phyloP scores from a whole-genome alignment of 2,888 invertebrate species.

The Lottia scabra region DNA sequence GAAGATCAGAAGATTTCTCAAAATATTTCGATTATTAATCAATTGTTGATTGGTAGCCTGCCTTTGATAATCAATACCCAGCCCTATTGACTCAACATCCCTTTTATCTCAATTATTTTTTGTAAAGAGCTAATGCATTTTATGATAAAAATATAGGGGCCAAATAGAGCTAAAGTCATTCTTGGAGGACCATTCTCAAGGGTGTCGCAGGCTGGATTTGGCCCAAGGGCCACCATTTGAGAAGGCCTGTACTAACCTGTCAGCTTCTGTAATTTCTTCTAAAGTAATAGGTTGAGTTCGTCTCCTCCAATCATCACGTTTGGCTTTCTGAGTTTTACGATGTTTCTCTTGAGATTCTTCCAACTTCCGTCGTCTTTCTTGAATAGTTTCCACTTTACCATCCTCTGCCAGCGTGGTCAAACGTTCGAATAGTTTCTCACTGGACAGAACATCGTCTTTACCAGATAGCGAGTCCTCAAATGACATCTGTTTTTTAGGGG shows the following conservation, averaged over 20 bases:
- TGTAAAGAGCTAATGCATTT: no score
- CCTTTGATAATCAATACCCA: no score
- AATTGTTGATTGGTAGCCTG: no score
- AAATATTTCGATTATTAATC: no score
- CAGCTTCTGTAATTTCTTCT: conserved; percentile 58
- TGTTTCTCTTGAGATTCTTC: conserved; percentile 37
- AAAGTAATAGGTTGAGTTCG: conserved; percentile 60
- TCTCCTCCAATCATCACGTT: conserved; percentile 72
- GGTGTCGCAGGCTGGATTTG: no score
- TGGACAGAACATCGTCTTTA: neutral
- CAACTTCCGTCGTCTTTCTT: conserved; percentile 21
- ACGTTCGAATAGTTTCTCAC: conserved; percentile 52
- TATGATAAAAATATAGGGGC: no score
- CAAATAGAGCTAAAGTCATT: no score
- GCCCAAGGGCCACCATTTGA: no score
- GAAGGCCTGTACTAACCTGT: conserved; percentile 60
- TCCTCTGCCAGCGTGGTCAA: conserved; percentile 47
- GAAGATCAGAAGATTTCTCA: no score
- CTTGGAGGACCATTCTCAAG: no score
- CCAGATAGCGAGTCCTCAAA: conserved; percentile 34
- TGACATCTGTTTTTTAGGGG: conserved; percentile 39
- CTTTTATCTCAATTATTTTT: no score
- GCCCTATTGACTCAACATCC: no score
- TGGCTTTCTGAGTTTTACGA: conserved; percentile 68
- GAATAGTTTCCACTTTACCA: conserved; percentile 8